These are phyloP conservation scores for Gulo gulo DNA, from an alignment of 2,113 vertebrate species.

Conservation along the genomic window DNA sequence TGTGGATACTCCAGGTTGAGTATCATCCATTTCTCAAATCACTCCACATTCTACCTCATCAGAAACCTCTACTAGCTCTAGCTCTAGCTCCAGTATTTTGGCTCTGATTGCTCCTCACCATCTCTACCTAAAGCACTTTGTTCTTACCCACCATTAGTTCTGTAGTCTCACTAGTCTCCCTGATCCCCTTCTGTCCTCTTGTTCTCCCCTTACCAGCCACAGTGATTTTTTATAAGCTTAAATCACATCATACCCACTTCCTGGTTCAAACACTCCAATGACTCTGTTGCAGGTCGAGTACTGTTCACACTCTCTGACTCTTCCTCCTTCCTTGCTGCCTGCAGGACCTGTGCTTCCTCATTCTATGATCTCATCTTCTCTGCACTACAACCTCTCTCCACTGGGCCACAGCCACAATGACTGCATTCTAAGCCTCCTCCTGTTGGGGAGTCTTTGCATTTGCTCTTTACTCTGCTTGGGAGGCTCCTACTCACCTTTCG, in stretches of 20 bases:
- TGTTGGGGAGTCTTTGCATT: rapidly evolving
- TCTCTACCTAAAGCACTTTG: background rate
- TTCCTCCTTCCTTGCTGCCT: rapidly evolving
- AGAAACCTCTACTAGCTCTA: background rate
- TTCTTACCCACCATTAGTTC: background rate
- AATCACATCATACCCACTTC: background rate
- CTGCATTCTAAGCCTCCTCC: background rate
- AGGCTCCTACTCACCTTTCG: background rate
- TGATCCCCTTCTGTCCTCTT: background rate
- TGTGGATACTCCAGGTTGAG: background rate
- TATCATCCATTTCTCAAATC: background rate
- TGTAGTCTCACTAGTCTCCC: background rate
- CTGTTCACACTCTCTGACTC: rapidly evolving
- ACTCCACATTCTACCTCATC: too few relatives aligned
- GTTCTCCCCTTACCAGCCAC: background rate
- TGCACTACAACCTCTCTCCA: rapidly evolving
- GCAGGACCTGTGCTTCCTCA: background rate
- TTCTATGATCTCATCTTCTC: too few relatives aligned
- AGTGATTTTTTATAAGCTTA: background rate
- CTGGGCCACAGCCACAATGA: rapidly evolving
- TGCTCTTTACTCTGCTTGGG: background rate
- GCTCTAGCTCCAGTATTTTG: background rate
- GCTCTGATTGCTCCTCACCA: background rate
- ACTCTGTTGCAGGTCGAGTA: background rate
- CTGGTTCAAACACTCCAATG: background rate